Evolutionary conservation across 2,113 vertebrate genomes (phyloP).

Genomic region (Rattus rattus): DNA sequence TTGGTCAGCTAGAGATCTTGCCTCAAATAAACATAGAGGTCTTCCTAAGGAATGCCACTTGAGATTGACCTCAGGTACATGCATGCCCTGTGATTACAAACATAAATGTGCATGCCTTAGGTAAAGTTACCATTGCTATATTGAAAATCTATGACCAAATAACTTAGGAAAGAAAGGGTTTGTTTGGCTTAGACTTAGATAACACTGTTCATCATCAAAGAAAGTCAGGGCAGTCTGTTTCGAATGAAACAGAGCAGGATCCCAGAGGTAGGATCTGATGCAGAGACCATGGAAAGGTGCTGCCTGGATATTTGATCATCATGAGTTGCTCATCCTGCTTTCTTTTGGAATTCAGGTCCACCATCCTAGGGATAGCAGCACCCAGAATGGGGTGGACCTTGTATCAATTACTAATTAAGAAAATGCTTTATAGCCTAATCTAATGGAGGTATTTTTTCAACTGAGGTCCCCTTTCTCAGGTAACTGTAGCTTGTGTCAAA

Average conservation of each 20-base stretch:
- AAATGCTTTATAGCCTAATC: not conserved
- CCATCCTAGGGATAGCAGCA: not conserved
- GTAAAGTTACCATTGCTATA: not conserved
- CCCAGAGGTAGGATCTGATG: not conserved
- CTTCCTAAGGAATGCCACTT: not conserved
- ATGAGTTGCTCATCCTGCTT: not conserved
- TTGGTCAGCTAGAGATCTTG: not conserved
- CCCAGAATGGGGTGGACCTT: accelerated
- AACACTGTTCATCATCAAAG: not conserved
- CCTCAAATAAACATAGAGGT: no score
- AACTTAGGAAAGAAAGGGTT: not conserved
- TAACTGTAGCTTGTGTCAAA: not conserved
- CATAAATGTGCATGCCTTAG: not conserved
- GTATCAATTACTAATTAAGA: no score
- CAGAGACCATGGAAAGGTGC: not conserved
- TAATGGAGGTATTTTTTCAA: not conserved
- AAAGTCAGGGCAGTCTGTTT: not conserved
- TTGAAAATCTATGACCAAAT: no score
- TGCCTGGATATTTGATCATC: not conserved
- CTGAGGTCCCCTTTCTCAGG: not conserved
- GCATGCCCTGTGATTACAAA: no score
- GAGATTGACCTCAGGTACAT: not conserved
- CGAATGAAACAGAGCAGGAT: not conserved
- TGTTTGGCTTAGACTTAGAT: not conserved
- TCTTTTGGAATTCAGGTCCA: not conserved